phyloP scores from a whole-genome alignment of 2,113 vertebrate genomes.

The Pygoscelis antarcticus region DNA sequence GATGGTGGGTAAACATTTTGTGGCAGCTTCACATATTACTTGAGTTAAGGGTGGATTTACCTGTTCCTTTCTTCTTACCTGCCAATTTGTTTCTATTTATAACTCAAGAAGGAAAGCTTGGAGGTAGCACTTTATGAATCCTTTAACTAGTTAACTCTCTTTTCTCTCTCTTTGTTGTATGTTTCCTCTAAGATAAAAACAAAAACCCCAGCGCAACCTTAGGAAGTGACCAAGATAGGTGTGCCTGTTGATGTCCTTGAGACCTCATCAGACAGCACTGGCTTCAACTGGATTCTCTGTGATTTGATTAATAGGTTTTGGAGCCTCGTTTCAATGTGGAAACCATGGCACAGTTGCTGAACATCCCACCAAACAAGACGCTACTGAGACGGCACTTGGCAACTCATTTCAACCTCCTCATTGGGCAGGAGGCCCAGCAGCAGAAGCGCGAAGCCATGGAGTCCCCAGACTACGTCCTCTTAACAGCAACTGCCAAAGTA shows the following conservation, averaged over 20 bases:
- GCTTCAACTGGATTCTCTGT: not conserved
- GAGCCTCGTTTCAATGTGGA: conserved; percentile 97
- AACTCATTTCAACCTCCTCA: conserved; percentile 92
- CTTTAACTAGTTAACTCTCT: not conserved
- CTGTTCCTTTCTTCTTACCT: not conserved
- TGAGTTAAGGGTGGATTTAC: not conserved
- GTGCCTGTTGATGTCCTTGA: not conserved
- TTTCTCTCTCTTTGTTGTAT: not conserved
- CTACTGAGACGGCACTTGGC: conserved; percentile 92
- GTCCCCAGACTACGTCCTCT: conserved; percentile 87
- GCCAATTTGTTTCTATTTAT: not conserved
- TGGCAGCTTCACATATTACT: not conserved
- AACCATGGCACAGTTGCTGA: conserved; percentile 94
- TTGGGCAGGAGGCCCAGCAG: conserved; percentile 91
- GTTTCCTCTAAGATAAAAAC: not conserved
- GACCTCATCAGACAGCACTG: not conserved
- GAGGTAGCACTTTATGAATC: not conserved
- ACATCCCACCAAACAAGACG: conserved; percentile 97
- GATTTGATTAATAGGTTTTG: conserved; percentile 80
- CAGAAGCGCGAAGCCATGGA: conserved; percentile 92
- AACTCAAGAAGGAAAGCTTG: not conserved
- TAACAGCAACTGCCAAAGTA: conserved; percentile 95
- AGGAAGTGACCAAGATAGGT: not conserved
- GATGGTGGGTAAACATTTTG: not conserved
- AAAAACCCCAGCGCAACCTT: not conserved